Percentiles rank a stretch among this genome's conserved stretches.
These are phyloP conservation scores for Chesias legatella DNA, from an alignment of 2,888 invertebrate genomes.

Conservation along the genomic window DNA sequence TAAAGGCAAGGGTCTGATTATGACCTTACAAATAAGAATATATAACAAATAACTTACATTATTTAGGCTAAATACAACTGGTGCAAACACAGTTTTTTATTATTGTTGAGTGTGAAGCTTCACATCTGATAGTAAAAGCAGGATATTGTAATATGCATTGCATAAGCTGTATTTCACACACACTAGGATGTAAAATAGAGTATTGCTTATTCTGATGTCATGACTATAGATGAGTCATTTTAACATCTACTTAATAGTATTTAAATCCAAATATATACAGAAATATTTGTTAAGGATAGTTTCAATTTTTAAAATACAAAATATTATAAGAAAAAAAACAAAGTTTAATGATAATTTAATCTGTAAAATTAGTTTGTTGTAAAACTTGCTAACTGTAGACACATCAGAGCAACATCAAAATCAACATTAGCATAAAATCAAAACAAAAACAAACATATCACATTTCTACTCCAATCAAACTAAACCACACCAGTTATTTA, in stretches of 20 bases:
- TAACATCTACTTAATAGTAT: slow-evolving; percentile 67
- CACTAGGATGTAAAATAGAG: slow-evolving; percentile 20
- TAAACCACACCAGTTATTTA: slow-evolving; percentile 12
- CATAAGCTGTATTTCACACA: slow-evolving; percentile 32
- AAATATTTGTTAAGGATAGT: slow-evolving; percentile 46
- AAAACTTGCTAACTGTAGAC: slow-evolving; percentile 9
- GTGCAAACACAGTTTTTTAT: slow-evolving; percentile 14
- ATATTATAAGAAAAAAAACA: too few species aligned
- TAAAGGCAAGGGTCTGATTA: slow-evolving; percentile 4
- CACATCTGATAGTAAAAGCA: slow-evolving; percentile 24
- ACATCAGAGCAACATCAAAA: slow-evolving; percentile 11
- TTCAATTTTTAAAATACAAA: too few species aligned
- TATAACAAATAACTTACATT: slow-evolving; percentile 9
- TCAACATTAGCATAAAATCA: slow-evolving; percentile 23
- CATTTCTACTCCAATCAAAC: slow-evolving; percentile 30
- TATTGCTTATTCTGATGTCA: slow-evolving; percentile 28
- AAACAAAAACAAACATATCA: slow-evolving; percentile 39
- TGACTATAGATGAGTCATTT: slow-evolving; percentile 19
- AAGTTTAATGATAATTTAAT: too few species aligned
- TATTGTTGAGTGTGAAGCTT: neutral
- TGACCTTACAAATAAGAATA: slow-evolving; percentile 8
- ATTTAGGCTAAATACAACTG: slow-evolving; percentile 17
- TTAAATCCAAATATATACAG: slow-evolving; percentile 71
- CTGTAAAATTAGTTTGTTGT: neutral
- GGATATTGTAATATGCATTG: slow-evolving; percentile 28